Conservation (phyloP, 30 jellyfish, hydroid and myxozoan genomes). For the Sanderia malayensis region DNA sequence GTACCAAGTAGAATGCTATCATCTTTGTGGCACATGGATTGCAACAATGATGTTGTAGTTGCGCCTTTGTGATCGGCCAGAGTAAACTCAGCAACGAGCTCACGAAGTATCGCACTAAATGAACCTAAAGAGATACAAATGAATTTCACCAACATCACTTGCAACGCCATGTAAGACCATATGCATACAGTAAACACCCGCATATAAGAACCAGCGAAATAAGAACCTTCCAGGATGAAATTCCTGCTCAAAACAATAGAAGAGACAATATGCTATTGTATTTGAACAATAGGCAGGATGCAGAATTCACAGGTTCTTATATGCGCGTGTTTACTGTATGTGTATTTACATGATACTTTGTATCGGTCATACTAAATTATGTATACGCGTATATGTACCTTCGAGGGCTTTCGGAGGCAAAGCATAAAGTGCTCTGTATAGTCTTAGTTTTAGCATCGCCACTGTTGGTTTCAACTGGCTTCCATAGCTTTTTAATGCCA, state of each 20-base stretch:
- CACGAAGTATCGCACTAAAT: conserved; percentile 75
- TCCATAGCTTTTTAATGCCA: conserved; percentile 71
- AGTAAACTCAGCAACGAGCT: conserved; percentile 92
- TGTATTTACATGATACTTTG: too few species aligned
- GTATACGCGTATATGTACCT: too few species aligned
- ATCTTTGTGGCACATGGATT: conserved; percentile 94
- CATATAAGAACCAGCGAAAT: conserved; percentile 4
- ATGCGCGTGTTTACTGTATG: not conserved
- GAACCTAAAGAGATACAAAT: conserved; percentile 48
- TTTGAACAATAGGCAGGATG: too few species aligned
- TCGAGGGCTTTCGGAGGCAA: conserved; percentile 77
- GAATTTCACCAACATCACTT: too few species aligned
- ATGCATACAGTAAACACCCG: not conserved
- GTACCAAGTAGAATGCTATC: conserved; percentile 96
- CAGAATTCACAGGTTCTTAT: too few species aligned
- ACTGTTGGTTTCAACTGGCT: conserved; percentile 69
- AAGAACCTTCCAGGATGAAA: too few species aligned
- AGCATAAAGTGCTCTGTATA: conserved; percentile 50
- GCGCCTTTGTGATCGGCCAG: conserved; percentile 95
- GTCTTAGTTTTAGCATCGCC: conserved; percentile 81
- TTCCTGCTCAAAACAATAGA: too few species aligned
- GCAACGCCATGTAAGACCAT: too few species aligned
- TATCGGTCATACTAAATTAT: too few species aligned
- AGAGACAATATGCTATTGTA: too few species aligned
- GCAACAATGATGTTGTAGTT: conserved; percentile 84